These are phyloP conservation scores for Leucoraja ocellata DNA, from an alignment of 2,797 vertebrate species.

Conservation along the genomic window DNA sequence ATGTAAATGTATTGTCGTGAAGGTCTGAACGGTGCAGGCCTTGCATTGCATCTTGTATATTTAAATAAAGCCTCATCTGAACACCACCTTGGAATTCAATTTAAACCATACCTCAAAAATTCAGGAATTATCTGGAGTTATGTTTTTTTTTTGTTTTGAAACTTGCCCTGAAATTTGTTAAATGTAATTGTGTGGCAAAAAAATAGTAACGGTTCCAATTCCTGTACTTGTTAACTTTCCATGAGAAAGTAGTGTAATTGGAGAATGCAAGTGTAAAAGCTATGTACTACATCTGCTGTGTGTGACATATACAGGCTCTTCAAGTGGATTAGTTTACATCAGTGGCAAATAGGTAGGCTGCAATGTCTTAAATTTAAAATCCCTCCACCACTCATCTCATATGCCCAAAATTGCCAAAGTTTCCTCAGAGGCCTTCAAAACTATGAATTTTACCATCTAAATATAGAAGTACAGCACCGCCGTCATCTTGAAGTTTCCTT, in stretches of 20 bases:
- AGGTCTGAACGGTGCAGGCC: not conserved
- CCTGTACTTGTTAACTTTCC: not conserved
- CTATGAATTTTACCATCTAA: not conserved
- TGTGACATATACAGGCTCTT: not conserved
- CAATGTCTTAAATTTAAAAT: not conserved
- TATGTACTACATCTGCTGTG: not conserved
- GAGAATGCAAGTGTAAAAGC: not conserved
- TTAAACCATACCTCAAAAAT: not conserved
- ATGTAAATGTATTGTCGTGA: not conserved
- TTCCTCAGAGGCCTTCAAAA: not conserved
- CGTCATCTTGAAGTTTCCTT: not conserved
- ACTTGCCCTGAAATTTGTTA: not conserved
- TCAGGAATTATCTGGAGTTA: not conserved
- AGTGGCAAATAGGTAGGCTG: too few species aligned
- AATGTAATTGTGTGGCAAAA: not conserved
- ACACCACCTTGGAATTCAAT: not conserved
- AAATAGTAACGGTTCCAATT: not conserved
- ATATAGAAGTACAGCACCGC: not conserved
- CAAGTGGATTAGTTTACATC: not conserved
- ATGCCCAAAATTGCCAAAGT: not conserved
- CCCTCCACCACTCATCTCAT: not conserved
- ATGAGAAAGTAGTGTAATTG: not conserved
- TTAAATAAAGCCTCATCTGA: not conserved
- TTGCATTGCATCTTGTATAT: not conserved
- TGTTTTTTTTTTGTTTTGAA: not conserved